Conservation (phyloP, 35 echinoderm and acorn worm species). For the Strongylocentrotus purpuratus region DNA sequence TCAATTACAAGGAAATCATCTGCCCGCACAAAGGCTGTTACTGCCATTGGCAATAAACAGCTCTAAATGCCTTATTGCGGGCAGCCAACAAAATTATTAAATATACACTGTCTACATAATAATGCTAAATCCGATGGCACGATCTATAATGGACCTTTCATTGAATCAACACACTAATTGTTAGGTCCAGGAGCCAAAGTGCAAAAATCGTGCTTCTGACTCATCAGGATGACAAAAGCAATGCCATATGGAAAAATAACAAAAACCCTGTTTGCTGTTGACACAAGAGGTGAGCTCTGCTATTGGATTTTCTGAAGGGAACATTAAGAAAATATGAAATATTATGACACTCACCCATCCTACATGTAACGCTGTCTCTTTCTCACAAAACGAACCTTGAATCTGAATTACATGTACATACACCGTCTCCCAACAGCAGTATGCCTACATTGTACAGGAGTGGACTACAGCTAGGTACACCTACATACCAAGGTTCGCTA, state of each 20-base stretch:
- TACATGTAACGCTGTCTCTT: background rate
- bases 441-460: no score
- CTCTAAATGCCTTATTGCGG: no score
- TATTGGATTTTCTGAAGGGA: background rate
- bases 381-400: background rate
- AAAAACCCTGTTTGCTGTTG: background rate
- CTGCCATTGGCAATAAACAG: no score
- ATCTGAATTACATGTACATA: background rate
- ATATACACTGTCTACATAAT: no score
- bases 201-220: background rate
- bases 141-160: background rate
- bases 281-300: background rate
- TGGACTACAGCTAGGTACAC: no score
- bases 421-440: background rate
- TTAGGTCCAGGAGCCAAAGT: background rate
- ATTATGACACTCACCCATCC: background rate
- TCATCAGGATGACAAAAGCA: background rate
- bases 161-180: background rate
- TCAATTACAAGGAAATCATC: no score
- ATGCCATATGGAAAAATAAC: background rate
- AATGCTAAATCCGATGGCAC: background rate
- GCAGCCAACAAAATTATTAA: no score
- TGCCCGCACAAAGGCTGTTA: no score
- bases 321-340: background rate
- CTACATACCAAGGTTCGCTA: no score